phyloP scores from a whole-genome alignment of 2,797 vertebrate genomes.

The Cyclopterus lumpus region DNA sequence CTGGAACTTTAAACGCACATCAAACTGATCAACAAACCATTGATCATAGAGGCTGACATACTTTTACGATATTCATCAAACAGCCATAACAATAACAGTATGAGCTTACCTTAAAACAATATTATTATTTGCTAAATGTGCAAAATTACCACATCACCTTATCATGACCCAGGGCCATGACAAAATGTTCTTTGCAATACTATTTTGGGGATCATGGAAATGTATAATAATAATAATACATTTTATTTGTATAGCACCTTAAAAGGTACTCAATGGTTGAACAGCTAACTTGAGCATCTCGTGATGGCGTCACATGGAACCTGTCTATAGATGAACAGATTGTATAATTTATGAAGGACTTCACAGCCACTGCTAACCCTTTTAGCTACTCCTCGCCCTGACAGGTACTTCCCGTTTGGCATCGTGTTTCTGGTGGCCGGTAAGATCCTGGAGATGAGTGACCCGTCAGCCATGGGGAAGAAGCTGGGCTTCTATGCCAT shows the following conservation, averaged over 20 bases:
- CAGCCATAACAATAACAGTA: not conserved
- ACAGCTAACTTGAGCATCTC: no score
- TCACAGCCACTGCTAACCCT: not conserved
- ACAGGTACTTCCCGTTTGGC: conserved; percentile 96
- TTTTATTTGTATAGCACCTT: no score
- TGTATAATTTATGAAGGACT: not conserved
- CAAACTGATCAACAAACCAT: not conserved
- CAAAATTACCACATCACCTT: not conserved
- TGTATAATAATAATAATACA: no score
- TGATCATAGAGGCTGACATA: not conserved
- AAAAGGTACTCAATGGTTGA: no score
- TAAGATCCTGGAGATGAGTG: conserved; percentile 98
- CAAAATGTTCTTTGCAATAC: not conserved
- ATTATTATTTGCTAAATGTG: not conserved
- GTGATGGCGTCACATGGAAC: not conserved
- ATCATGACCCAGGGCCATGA: not conserved
- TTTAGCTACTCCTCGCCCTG: not conserved
- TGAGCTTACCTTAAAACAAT: not conserved
- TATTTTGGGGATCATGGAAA: not conserved
- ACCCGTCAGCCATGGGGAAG: conserved; percentile 93
- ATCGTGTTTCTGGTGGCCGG: conserved; percentile 98
- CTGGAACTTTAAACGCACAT: not conserved
- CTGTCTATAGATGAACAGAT: not conserved
- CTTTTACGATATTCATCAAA: not conserved
- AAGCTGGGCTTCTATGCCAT: conserved; percentile 95